phyloP scores from a whole-genome alignment of 2,797 vertebrate species.

The Gallirallus australis region DNA sequence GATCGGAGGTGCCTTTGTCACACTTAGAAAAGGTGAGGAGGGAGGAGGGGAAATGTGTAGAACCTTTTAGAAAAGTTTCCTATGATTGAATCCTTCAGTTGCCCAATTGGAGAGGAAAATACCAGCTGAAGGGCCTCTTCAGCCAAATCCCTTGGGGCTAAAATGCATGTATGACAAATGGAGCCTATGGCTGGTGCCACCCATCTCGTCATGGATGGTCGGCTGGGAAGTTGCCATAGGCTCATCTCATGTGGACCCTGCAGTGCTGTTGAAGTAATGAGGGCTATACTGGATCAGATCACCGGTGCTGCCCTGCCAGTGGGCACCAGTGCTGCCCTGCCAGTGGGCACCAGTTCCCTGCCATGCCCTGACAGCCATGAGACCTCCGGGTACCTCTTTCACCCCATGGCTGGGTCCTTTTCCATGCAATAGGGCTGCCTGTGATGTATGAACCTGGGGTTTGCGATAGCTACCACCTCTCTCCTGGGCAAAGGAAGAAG shows the following conservation, averaged over 20 bases:
- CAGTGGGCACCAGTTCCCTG: background rate
- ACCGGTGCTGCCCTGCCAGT: background rate
- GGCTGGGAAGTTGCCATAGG: background rate
- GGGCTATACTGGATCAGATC: background rate
- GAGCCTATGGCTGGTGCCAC: background rate
- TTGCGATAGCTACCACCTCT: background rate
- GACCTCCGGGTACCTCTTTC: background rate
- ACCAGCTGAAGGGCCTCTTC: background rate
- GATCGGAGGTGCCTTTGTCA: background rate
- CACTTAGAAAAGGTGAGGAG: background rate
- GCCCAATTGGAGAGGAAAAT: background rate
- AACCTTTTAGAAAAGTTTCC: background rate
- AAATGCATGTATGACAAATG: background rate
- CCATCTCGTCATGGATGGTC: background rate
- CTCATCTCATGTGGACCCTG: background rate
- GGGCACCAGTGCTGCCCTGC: background rate
- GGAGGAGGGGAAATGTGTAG: background rate
- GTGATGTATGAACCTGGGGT: background rate
- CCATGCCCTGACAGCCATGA: background rate
- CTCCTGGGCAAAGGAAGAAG: background rate
- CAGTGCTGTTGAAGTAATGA: background rate
- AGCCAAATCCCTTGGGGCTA: background rate
- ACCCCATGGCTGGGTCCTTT: background rate
- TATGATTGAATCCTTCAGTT: background rate
- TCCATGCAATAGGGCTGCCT: background rate